Evolutionary conservation across 2,888 invertebrate species (phyloP).

Genomic region (Eupithecia tripunctaria): DNA sequence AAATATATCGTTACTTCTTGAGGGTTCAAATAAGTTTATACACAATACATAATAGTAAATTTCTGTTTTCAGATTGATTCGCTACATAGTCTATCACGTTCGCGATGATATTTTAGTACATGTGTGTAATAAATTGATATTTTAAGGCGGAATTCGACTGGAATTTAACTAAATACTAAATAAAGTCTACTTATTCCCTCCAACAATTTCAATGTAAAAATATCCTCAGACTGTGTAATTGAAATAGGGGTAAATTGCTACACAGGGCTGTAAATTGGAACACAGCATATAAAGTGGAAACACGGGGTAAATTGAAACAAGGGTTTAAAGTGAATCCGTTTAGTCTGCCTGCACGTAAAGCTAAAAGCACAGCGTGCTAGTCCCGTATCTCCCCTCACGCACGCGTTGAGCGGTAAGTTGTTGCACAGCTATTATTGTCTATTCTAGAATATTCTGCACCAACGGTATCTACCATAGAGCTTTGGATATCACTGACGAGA

Average conservation of each 20-base stretch:
- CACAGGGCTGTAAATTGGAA: not conserved
- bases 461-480: not conserved
- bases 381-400: constrained; percentile 34
- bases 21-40: not conserved
- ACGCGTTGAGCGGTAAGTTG: constrained; percentile 35
- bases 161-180: not conserved
- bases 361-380: constrained; percentile 31
- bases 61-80: constrained; percentile 1
- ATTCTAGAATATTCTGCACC: constrained; percentile 17
- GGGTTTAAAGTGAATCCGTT: constrained; percentile 26
- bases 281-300: not conserved
- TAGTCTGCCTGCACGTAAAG: constrained; percentile 29
- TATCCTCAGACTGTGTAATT: not conserved
- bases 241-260: not conserved
- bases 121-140: not conserved
- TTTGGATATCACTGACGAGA: not conserved
- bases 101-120: not conserved
- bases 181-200: not conserved
- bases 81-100: not conserved
- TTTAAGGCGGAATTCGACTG: not conserved
- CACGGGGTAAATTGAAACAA: constrained; percentile 4
- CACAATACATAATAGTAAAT: not conserved
- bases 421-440: constrained; percentile 39
- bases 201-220: not conserved
- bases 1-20: not conserved